Conservation (phyloP, 2,888 invertebrate species). For the Unio delphinus region DNA sequence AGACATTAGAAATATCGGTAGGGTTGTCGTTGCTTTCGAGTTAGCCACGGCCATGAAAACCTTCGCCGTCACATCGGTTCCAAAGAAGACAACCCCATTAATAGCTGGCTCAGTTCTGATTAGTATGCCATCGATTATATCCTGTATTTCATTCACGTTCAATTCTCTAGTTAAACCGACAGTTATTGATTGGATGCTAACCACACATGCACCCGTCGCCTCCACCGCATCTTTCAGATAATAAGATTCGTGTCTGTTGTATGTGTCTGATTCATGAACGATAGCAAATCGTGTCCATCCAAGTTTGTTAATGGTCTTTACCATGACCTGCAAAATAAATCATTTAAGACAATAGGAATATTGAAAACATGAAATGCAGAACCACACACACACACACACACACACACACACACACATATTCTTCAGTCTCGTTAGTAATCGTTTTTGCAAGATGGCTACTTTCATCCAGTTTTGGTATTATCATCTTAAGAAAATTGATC, state of each 20-base stretch:
- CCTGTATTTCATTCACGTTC: not conserved
- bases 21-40: not conserved
- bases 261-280: slow-evolving; percentile 10
- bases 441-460: too few relatives aligned
- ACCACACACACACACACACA: too few relatives aligned
- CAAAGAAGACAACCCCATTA: slow-evolving; percentile 12
- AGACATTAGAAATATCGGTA: slow-evolving; percentile 11
- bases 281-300: slow-evolving; percentile 18
- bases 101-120: slow-evolving; percentile 7
- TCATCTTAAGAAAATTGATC: too few relatives aligned
- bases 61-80: not conserved
- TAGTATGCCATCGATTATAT: slow-evolving; percentile 1
- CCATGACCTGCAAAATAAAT: slow-evolving; percentile 8
- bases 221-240: not conserved
- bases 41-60: slow-evolving; percentile 1
- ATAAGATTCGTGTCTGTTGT: slow-evolving; percentile 6
- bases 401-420: too few relatives aligned
- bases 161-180: not conserved
- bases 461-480: too few relatives aligned
- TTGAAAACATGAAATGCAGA: too few relatives aligned
- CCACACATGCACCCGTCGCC: slow-evolving; percentile 3
- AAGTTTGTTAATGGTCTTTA: slow-evolving; percentile 4
- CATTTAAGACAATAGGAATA: not conserved
- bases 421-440: too few relatives aligned
- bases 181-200: not conserved